Base-by-base conservation (phyloP, 2,888 invertebrate species). In the Hemaris fuciformis region DNA sequence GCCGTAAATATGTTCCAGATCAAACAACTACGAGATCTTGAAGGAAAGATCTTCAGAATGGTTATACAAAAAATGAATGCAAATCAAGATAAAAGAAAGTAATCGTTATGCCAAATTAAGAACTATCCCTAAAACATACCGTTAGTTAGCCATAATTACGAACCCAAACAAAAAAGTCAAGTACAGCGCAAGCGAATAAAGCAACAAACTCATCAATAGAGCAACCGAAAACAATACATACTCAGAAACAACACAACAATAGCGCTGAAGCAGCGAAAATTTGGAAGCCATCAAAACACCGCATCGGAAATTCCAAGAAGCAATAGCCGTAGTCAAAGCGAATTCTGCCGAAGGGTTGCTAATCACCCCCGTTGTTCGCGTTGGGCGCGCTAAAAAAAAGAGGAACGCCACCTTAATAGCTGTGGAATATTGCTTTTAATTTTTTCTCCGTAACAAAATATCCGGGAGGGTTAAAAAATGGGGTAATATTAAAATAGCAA, bases 351-450 rank as follows among this genome's bases (percentile, higher is more conserved):
- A 81, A 27, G 82, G 82, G 85, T 77, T 73, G 79, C 81, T 84
- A 84, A 85, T 84, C 80, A 83, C 80, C 80, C 53, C 77, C 76
- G 83, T 85, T 84, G 83, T 85, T 81, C 74, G n/a, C n/a, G 75
- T 76, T 70, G 65, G 70, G 69, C 72, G 73, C 13, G 68, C 64
- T 71, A 71, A 71, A 69, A 74, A 74, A 75, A 67, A 57, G 57
- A 43, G 67, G 74, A 73, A 75, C 70, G 74, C 75, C 73, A 75
- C 72, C 74, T 74, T 77, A 73, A 78, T 73, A 74, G 69, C 68
- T 62, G 61, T 59, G 20, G 67, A 73, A 74, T 77, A 67, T 73
- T 71, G 63, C 63, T 67, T 71, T 73, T 65, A 31, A 58, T 58
- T 64, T 65, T 66, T 68, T 66, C 64, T 53, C 22, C 57, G 63